Base-by-base conservation (phyloP, 2,797 vertebrate species). In the Natrix natrix region DNA sequence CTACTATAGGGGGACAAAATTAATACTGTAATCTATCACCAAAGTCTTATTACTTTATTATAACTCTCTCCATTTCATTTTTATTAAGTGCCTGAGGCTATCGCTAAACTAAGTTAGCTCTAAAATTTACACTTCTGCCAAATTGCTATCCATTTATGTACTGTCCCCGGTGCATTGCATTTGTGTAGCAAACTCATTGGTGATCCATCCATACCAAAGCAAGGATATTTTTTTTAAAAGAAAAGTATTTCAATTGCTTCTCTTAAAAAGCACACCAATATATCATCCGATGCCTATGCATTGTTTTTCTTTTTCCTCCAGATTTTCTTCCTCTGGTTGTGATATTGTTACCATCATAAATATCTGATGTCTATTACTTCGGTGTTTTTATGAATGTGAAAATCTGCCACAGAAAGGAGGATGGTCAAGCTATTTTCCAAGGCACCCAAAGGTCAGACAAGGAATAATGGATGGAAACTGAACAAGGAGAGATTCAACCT, bases 21-120 rank as follows among this genome's bases (percentile, higher is more conserved):
- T 88, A 63, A 88, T 91, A 94, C 61, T n/a, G 87, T 89, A 83
- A 92, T 88, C 87, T 94, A 92, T 66, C 92, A 91, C 92, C 92
- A 91, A 92, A 92, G 90, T 86, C 92, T 91, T 94, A 66, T 91
- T 91, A 89, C 90, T 94, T 94, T 88, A 94, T 92, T 89, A 92
- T 89, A 92, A 91, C 60, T 57, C 56, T 90, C 52, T 37, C 90
- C 69, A 54, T 86, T 94, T 91, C 87, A 89, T 91, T 92, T 92
- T 91, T 92, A 94, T 94, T 59, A 89, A 91, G 69, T 66, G 87
- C 90, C 74, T 69, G 59, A n/a, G 92, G 93, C 93, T 91, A 92
- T 60, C 54, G 54, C 90, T 92, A 92, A 91, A 94, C 59, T 91
- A 94, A 86, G 69, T 87, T 89, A 86, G 90, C 24, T 89, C 90